These are phyloP conservation scores for Nannoperca obscura DNA, from an alignment of 2,797 vertebrate genomes.

Conservation along the genomic window DNA sequence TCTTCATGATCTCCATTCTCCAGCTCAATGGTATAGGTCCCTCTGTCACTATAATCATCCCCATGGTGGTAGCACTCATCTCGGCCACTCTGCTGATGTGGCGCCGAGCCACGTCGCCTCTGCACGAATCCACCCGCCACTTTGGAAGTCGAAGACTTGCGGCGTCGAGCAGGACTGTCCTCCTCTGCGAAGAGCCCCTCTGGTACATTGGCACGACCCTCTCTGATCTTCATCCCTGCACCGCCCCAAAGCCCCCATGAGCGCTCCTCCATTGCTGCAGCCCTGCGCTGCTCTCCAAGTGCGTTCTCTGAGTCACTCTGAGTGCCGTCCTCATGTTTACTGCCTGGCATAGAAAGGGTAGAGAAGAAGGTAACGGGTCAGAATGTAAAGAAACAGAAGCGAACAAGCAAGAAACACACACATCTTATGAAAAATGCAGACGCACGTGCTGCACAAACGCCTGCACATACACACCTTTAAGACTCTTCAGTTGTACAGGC, in stretches of 20 bases:
- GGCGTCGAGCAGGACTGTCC: constrained; percentile 91
- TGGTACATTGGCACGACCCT: constrained; percentile 86
- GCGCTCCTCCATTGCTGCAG: constrained; percentile 85
- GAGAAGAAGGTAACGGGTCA: constrained; percentile 29
- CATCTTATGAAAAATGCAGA: background rate
- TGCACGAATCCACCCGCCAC: constrained; percentile 73
- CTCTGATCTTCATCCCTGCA: constrained; percentile 84
- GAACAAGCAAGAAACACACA: background rate
- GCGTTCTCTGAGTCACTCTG: constrained; percentile 96
- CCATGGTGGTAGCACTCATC: constrained; percentile 87
- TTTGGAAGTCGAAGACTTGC: constrained; percentile 89
- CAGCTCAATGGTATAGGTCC: constrained; percentile 94
- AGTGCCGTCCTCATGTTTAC: constrained; percentile 96
- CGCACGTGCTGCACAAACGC: background rate
- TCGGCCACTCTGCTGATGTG: constrained; percentile 76
- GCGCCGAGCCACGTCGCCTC: constrained; percentile 79
- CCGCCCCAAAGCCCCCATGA: constrained; percentile 80
- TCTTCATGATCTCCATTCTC: constrained; percentile 93
- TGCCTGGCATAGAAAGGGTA: constrained; percentile 81
- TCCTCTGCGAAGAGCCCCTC: constrained; percentile 93
- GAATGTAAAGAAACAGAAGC: constrained; percentile 1
- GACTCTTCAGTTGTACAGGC: constrained; percentile 93
- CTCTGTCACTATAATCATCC: constrained; percentile 95
- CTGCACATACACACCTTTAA: constrained; percentile 88
- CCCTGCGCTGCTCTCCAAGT: constrained; percentile 89